Conservation (phyloP, 2,888 invertebrate species). For the Cephus runcator region DNA sequence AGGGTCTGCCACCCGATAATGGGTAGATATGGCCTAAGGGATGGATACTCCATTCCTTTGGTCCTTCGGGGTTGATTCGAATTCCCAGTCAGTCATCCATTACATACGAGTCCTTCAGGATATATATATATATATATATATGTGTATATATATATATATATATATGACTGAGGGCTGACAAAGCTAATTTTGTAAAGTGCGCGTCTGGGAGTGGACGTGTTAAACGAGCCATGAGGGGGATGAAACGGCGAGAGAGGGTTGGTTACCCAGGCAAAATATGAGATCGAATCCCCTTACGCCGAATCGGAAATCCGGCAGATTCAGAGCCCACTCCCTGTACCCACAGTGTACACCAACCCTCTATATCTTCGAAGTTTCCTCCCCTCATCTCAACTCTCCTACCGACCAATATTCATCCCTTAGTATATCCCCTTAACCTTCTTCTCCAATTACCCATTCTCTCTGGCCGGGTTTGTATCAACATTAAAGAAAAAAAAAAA, state of each 20-base stretch:
- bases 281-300: constrained; percentile 20
- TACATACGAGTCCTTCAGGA: background rate
- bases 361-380: background rate
- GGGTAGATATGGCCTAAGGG: background rate
- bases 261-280: constrained; percentile 24
- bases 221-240: constrained; percentile 36
- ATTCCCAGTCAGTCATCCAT: background rate
- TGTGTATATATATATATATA: background rate
- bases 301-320: constrained; percentile 1
- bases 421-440: background rate
- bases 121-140: background rate
- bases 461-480: background rate
- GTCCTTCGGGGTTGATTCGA: background rate
- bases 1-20: background rate
- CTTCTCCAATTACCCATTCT: background rate
- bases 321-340: background rate
- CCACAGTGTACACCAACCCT: background rate
- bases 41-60: background rate
- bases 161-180: constrained; percentile 45
- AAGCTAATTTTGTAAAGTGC: constrained; percentile 53
- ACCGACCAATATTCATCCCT: background rate
- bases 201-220: constrained; percentile 45
- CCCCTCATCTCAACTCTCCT: background rate
- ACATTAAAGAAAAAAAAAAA: background rate
- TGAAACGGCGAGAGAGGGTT: constrained; percentile 2